These are phyloP conservation scores for Chauna torquata DNA, from an alignment of 2,113 vertebrate genomes.

Conservation along the genomic window DNA sequence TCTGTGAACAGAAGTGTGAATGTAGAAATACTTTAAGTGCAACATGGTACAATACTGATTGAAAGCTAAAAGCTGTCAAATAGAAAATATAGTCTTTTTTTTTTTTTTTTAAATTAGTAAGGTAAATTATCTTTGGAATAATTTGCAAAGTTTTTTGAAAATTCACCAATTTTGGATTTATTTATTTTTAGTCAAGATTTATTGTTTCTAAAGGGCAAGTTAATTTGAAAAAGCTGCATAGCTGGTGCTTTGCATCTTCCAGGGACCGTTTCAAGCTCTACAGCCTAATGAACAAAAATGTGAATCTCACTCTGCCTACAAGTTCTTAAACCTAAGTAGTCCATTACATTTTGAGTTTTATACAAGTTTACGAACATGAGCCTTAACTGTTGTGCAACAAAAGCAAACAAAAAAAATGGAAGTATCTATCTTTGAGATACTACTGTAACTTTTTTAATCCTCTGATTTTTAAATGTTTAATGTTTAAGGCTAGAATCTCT, in stretches of 20 bases:
- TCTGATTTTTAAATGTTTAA: background rate
- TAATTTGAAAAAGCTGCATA: background rate
- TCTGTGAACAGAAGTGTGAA: background rate
- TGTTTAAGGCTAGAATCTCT: background rate
- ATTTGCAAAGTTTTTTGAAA: background rate
- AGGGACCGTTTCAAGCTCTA: background rate
- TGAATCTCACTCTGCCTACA: background rate
- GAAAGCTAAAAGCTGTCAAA: background rate
- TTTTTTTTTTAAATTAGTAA: background rate
- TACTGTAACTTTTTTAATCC: background rate
- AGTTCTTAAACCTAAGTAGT: background rate
- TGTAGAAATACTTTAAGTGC: background rate
- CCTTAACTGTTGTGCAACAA: background rate
- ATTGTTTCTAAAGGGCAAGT: background rate
- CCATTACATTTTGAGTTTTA: background rate
- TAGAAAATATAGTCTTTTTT: background rate
- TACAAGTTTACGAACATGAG: background rate
- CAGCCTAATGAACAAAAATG: background rate
- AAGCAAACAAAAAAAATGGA: background rate
- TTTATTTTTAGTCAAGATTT: background rate
- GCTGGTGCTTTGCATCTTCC: background rate
- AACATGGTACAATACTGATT: background rate
- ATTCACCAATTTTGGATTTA: background rate
- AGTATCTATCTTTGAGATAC: background rate
- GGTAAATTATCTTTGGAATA: background rate